Conservation (phyloP, 1,140 invertebrate species). For the Formica selysi region DNA sequence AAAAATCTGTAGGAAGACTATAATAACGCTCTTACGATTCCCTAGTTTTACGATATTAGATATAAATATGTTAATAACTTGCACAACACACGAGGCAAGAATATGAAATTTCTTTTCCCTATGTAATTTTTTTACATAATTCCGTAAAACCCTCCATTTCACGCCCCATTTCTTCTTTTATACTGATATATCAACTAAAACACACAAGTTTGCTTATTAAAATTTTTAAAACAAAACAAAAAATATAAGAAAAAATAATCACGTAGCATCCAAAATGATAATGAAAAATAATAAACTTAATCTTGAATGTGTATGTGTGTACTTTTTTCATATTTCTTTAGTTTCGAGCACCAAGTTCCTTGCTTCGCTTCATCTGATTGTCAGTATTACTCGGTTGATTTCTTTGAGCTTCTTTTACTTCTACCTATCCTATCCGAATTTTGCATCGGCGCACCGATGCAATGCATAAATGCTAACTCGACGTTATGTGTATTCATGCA, state of each 20-base stretch:
- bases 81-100: no score
- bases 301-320: not conserved
- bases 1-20: not conserved
- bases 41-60: not conserved
- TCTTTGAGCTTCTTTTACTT: slow-evolving; percentile 4
- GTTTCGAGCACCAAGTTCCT: not conserved
- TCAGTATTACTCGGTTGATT: not conserved
- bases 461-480: slow-evolving; percentile 47
- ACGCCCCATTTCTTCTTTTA: not conserved
- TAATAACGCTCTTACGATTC: slow-evolving; percentile 18
- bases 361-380: not conserved
- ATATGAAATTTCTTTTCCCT: not conserved
- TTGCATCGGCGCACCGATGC: slow-evolving; percentile 11
- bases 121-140: not conserved
- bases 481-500: slow-evolving; percentile 7
- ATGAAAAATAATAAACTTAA: not conserved
- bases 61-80: not conserved
- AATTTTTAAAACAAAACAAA: not conserved
- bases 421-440: not conserved
- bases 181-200: not conserved
- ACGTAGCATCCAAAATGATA: not conserved
- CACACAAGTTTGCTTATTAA: not conserved
- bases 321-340: not conserved
- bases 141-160: not conserved
- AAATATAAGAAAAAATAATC: not conserved